A percentile compares a stretch with the other conserved stretches of the same genome.
Evolutionary conservation across 2,113 vertebrate species (phyloP).

Genomic region (Ochotona princeps): DNA sequence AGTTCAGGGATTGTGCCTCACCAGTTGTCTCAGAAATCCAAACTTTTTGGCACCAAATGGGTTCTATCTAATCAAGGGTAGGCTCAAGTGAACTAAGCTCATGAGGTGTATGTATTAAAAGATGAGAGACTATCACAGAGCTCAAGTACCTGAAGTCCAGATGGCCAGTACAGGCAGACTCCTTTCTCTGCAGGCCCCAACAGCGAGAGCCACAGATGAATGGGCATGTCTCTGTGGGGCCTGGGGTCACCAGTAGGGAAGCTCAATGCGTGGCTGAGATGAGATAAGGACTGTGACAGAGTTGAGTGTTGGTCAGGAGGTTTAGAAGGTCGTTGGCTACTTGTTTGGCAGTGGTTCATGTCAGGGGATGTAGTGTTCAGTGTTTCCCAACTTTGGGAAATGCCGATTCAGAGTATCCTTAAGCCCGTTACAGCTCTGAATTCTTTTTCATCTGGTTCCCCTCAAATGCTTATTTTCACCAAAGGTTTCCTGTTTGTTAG

Average conservation of each 20-base stretch:
- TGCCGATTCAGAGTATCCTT: background rate
- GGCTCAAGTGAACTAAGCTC: background rate
- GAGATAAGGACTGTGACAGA: background rate
- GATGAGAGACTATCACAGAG: background rate
- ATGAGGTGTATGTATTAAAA: background rate
- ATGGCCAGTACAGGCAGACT: background rate
- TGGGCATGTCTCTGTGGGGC: background rate
- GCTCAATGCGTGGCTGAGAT: background rate
- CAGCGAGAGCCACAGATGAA: background rate
- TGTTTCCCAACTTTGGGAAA: slow-evolving; percentile 14
- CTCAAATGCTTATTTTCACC: slow-evolving; percentile 37
- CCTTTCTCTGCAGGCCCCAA: background rate
- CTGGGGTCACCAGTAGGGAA: background rate
- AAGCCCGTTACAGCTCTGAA: background rate
- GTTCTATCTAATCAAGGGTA: background rate
- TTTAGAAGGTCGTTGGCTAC: background rate
- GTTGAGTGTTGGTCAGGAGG: background rate
- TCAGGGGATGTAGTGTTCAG: background rate
- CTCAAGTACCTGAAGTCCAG: background rate
- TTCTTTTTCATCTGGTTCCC: slow-evolving; percentile 10
- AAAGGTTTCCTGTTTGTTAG: slow-evolving; percentile 9
- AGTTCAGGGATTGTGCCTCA: background rate
- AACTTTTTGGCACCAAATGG: background rate
- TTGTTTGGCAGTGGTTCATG: background rate
- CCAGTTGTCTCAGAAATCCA: background rate